These are phyloP conservation scores for Centropus bengalensis DNA, from an alignment of 2,113 vertebrate species.

Conservation along the genomic window DNA sequence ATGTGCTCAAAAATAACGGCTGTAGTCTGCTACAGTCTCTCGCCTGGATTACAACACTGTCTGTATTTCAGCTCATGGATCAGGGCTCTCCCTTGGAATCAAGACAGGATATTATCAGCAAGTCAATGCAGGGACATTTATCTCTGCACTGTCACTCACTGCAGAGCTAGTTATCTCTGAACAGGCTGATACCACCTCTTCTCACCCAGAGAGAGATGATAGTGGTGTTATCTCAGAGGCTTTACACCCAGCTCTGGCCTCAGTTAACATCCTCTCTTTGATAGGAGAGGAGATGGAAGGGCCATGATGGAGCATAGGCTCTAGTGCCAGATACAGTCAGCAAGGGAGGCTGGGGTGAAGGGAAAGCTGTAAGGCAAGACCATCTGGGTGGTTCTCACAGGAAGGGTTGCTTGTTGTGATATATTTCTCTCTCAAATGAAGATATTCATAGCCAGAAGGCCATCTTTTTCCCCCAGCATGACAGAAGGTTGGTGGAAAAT, in stretches of 20 bases:
- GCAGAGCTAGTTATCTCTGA: conserved; percentile 24
- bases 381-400: not conserved
- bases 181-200: not conserved
- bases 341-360: not conserved
- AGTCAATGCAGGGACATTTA: not conserved
- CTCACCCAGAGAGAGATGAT: not conserved
- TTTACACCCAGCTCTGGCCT: conserved; percentile 28
- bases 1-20: conserved; percentile 34
- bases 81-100: not conserved
- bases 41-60: not conserved
- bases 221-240: not conserved
- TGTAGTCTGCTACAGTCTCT: not conserved
- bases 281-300: not conserved
- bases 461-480: not conserved
- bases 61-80: not conserved
- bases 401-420: not conserved
- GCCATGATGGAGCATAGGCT: not conserved
- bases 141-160: conserved; percentile 27
- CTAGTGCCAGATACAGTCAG: not conserved
- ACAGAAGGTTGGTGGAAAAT: not conserved
- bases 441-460: not conserved
- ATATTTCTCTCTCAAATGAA: not conserved
- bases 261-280: conserved; percentile 2
- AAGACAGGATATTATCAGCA: not conserved
- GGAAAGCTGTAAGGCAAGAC: not conserved